These are phyloP conservation scores for Antennarius striatus DNA, from an alignment of 2,113 vertebrate species.

Conservation along the genomic window DNA sequence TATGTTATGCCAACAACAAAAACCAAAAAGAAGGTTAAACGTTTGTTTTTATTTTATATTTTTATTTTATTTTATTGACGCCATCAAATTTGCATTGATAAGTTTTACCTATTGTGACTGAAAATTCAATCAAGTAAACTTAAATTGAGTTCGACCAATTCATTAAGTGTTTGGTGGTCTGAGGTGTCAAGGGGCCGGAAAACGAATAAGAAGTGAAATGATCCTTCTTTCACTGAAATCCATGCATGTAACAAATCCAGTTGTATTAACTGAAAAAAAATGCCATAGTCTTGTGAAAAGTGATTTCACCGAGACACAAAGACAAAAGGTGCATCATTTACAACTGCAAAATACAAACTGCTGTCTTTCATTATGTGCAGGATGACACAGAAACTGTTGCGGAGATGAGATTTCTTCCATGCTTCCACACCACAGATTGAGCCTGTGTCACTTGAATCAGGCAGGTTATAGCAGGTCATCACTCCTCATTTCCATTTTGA, in stretches of 20 bases:
- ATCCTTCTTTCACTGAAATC: constrained; percentile 14
- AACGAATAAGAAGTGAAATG: constrained; percentile 8
- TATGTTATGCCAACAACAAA: no score
- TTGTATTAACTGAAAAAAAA: constrained; percentile 41
- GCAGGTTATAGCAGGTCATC: constrained; percentile 57
- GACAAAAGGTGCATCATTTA: constrained; percentile 40
- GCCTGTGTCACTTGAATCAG: constrained; percentile 52
- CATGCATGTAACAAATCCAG: constrained; percentile 14
- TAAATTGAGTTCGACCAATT: constrained; percentile 45
- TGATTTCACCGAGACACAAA: constrained; percentile 34
- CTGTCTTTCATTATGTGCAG: constrained; percentile 53
- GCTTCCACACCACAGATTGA: constrained; percentile 54
- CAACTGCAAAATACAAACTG: constrained; percentile 62
- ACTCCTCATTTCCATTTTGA: constrained; percentile 71
- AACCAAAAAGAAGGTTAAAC: no score
- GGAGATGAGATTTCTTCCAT: constrained; percentile 60
- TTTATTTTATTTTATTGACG: constrained; percentile 10
- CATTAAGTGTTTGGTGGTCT: constrained; percentile 5
- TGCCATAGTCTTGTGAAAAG: constrained; percentile 30
- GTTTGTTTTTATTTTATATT: not conserved
- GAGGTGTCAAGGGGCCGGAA: constrained; percentile 5
- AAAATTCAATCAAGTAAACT: constrained; percentile 42
- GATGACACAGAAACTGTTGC: constrained; percentile 40
- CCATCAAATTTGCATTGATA: not conserved
- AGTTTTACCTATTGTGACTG: constrained; percentile 10